These are phyloP conservation scores for Crocuta crocuta DNA, from an alignment of 2,113 vertebrate species.

Conservation along the genomic window DNA sequence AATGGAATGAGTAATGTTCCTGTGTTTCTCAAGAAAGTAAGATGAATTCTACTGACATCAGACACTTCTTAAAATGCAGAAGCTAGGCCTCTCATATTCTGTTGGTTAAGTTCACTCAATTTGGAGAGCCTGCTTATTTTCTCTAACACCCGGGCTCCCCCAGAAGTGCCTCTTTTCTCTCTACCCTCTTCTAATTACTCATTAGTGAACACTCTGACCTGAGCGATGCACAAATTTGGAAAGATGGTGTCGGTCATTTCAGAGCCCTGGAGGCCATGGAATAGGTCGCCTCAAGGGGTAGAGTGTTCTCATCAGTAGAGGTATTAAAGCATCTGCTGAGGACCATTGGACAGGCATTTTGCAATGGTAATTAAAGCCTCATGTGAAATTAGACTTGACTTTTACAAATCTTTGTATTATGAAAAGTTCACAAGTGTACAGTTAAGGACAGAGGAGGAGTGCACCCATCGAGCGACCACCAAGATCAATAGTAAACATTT, in stretches of 20 bases:
- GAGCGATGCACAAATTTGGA: not conserved
- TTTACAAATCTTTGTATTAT: not conserved
- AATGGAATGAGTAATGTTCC: not conserved
- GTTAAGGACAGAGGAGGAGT: not conserved
- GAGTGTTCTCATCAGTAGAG: not conserved
- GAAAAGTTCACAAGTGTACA: not conserved
- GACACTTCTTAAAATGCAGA: not conserved
- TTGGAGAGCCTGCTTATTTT: not conserved
- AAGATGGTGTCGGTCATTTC: not conserved
- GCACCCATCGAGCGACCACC: fast-evolving
- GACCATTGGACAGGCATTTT: not conserved
- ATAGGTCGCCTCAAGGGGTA: no score
- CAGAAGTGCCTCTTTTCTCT: not conserved
- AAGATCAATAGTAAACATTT: not conserved
- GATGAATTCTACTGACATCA: not conserved
- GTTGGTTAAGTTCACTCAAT: not conserved
- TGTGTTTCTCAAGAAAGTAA: not conserved
- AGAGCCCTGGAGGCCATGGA: no score
- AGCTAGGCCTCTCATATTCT: no score
- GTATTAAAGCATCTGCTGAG: not conserved
- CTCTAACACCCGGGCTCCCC: no score
- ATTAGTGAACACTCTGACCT: not conserved
- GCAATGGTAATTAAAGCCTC: not conserved
- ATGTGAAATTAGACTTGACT: not conserved
- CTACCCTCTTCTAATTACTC: fast-evolving